Percentiles rank a stretch among this genome's conserved stretches.
phyloP scores from a whole-genome alignment of 2,888 invertebrate species.

The Drosophila diplacantha region DNA sequence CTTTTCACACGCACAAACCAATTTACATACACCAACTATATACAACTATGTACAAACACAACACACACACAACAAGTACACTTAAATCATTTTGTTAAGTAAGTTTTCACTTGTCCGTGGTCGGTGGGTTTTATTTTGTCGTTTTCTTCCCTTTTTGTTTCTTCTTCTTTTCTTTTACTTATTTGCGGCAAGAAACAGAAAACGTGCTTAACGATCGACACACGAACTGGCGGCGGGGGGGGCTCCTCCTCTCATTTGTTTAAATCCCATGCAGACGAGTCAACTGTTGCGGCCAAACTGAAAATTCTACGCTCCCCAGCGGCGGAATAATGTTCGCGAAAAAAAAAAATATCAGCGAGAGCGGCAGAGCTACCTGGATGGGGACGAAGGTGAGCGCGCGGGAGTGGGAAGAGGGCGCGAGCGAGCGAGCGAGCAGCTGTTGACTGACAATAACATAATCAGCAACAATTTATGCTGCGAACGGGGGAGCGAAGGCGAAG shows the following conservation, averaged over 20 bases:
- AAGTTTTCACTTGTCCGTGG: slow-evolving; percentile 23
- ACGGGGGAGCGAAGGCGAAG: neutral
- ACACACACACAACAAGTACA: slow-evolving; percentile 27
- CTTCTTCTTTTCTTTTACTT: neutral
- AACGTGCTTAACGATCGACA: slow-evolving; percentile 63
- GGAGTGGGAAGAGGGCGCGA: slow-evolving; percentile 4
- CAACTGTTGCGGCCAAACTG: slow-evolving; percentile 67
- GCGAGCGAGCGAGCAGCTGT: slow-evolving; percentile 38
- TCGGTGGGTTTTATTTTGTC: slow-evolving; percentile 7
- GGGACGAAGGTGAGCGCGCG: slow-evolving; percentile 15
- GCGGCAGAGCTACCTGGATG: slow-evolving; percentile 6
- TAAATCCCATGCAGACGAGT: slow-evolving; percentile 67
- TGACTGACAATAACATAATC: slow-evolving; percentile 66
- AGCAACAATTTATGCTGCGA: slow-evolving; percentile 61
- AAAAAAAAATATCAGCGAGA: slow-evolving; percentile 10
- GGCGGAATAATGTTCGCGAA: slow-evolving; percentile 49
- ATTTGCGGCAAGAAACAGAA: slow-evolving; percentile 38
- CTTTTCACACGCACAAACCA: slow-evolving; percentile 31
- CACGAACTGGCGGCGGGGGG: slow-evolving; percentile 25
- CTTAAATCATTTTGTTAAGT: slow-evolving; percentile 35
- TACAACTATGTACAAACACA: slow-evolving; percentile 35
- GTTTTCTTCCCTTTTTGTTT: slow-evolving; percentile 10
- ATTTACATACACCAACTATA: slow-evolving; percentile 30
- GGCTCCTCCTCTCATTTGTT: slow-evolving; percentile 23
- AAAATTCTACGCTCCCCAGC: slow-evolving; percentile 58